Percentiles rank a stretch among this genome's conserved stretches.
phyloP scores from a whole-genome alignment of 2,797 vertebrate genomes.

The Gymnoscopelus microlampas region DNA sequence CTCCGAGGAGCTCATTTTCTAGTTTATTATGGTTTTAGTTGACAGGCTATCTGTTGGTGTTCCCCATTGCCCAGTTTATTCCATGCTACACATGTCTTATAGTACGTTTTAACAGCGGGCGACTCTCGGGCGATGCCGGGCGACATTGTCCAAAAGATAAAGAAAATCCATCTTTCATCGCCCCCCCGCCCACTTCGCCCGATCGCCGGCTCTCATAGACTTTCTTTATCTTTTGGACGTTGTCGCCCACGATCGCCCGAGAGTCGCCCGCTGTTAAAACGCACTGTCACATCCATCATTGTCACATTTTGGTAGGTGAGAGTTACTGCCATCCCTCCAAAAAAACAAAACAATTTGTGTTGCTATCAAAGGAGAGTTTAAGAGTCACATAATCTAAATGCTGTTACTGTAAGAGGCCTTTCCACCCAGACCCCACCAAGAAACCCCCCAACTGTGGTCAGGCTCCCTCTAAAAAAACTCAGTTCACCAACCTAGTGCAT shows the following conservation, averaged over 20 bases:
- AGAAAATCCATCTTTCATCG: too few species aligned
- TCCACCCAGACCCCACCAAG: slow-evolving; percentile 1
- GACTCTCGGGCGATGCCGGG: too few species aligned
- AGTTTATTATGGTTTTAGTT: slow-evolving; percentile 59
- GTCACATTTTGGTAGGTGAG: slow-evolving; percentile 23
- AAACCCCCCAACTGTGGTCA: slow-evolving; percentile 8
- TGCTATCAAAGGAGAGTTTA: slow-evolving; percentile 7
- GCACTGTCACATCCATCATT: background rate
- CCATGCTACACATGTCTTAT: background rate
- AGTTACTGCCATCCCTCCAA: slow-evolving; percentile 7
- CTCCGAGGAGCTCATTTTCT: too few species aligned
- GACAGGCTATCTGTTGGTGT: slow-evolving; percentile 42
- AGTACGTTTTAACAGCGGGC: too few species aligned
- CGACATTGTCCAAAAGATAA: too few species aligned
- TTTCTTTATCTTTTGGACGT: too few species aligned
- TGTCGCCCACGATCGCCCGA: too few species aligned
- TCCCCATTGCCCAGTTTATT: slow-evolving; percentile 32
- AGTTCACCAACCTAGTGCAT: background rate
- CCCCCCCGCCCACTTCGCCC: too few species aligned
- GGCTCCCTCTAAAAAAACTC: slow-evolving; percentile 4
- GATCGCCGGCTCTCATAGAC: too few species aligned
- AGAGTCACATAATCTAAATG: slow-evolving; percentile 37
- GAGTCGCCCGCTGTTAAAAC: too few species aligned
- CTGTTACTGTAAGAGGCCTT: background rate
- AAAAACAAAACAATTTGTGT: slow-evolving; percentile 5